Conservation (phyloP, 2,797 vertebrate species). For the Myotis vivesi region DNA sequence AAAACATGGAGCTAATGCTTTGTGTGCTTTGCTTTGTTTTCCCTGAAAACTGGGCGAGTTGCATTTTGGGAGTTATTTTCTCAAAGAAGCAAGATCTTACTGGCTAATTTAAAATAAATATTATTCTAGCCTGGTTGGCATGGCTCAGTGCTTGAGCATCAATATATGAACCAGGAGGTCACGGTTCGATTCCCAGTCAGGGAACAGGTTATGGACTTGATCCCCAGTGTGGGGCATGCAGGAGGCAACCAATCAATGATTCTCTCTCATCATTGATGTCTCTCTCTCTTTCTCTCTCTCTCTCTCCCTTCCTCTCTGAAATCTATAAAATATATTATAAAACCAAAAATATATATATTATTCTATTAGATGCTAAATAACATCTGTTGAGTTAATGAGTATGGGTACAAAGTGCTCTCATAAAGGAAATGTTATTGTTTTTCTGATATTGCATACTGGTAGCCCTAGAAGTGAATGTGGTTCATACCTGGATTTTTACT, state of each 20-base stretch:
- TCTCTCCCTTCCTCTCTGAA: too few species aligned
- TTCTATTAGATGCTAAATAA: slow-evolving; percentile 60
- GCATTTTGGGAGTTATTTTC: slow-evolving; percentile 57
- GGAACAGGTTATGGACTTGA: too few species aligned
- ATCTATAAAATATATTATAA: too few species aligned
- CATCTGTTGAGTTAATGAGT: slow-evolving; percentile 68
- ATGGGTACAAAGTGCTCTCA: slow-evolving; percentile 53
- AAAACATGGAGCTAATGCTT: background rate
- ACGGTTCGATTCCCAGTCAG: too few species aligned
- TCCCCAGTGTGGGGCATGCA: too few species aligned
- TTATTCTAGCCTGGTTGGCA: too few species aligned
- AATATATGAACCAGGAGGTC: too few species aligned
- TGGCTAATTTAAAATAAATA: slow-evolving; percentile 41
- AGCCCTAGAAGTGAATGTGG: background rate
- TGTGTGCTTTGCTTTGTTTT: background rate
- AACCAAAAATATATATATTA: background rate
- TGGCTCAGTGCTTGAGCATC: too few species aligned
- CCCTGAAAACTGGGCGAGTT: slow-evolving; percentile 28
- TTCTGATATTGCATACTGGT: background rate
- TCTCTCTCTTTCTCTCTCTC: too few species aligned
- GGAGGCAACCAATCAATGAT: too few species aligned
- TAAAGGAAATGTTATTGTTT: slow-evolving; percentile 40
- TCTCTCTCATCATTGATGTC: too few species aligned
- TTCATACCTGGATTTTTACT: background rate
- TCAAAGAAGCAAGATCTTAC: slow-evolving; percentile 48